These are phyloP conservation scores for Elaphurus davidianus DNA, from an alignment of 2,113 vertebrate species.

Conservation along the genomic window DNA sequence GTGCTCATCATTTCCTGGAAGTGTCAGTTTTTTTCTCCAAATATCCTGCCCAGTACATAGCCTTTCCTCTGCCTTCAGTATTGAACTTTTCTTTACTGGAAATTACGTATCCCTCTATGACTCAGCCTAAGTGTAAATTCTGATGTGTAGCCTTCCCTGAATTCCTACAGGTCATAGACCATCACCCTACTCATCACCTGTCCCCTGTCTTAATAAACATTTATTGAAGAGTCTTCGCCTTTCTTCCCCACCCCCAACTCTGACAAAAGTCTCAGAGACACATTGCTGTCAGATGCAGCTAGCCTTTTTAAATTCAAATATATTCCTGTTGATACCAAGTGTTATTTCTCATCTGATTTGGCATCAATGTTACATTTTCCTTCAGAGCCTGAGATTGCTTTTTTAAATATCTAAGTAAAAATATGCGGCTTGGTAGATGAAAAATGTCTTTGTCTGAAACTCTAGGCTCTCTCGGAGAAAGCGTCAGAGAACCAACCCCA, in stretches of 20 bases:
- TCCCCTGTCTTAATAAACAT: background rate
- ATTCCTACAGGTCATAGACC: background rate
- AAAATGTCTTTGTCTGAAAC: conserved; percentile 72
- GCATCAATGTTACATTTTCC: conserved; percentile 75
- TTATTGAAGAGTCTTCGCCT: background rate
- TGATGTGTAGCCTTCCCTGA: background rate
- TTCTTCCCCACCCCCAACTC: background rate
- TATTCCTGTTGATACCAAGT: conserved; percentile 78
- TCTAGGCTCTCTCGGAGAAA: conserved; percentile 6
- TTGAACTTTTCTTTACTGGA: background rate
- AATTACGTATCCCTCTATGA: background rate
- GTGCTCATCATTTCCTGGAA: background rate
- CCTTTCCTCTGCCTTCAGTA: background rate
- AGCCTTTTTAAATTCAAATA: conserved; percentile 79
- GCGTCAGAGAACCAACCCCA: background rate
- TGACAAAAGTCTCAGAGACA: conserved; percentile 57
- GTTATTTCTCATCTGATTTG: conserved; percentile 76
- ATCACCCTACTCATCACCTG: background rate
- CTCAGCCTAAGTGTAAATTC: background rate
- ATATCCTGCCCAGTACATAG: background rate
- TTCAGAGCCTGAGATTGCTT: conserved; percentile 71
- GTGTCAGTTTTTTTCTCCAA: background rate
- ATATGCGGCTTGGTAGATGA: conserved; percentile 68
- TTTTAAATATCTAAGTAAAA: conserved; percentile 77
- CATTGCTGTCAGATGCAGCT: conserved; percentile 76